Conservation (phyloP, 2,113 vertebrate genomes). For the Aptenodytes forsteri region DNA sequence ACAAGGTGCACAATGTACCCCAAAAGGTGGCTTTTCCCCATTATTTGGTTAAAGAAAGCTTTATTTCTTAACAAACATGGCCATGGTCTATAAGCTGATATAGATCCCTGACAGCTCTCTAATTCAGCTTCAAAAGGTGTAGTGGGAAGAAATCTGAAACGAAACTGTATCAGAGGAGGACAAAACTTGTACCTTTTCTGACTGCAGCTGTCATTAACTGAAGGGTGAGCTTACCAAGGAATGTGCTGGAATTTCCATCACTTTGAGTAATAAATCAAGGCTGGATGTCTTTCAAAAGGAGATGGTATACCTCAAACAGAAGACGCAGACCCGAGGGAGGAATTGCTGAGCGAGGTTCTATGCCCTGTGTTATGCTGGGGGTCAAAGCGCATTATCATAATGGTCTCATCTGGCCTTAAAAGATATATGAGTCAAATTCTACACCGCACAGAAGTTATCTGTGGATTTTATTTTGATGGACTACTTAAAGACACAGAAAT, state of each 20-base stretch:
- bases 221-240: neutral
- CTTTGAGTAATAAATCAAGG: neutral
- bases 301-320: neutral
- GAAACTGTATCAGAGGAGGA: neutral
- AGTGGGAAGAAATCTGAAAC: neutral
- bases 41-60: neutral
- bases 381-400: neutral
- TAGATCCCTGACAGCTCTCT: neutral
- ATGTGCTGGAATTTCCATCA: neutral
- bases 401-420: neutral
- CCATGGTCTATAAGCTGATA: neutral
- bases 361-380: neutral
- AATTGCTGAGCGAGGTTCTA: neutral
- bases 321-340: neutral
- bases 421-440: neutral
- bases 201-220: neutral
- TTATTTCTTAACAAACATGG: neutral
- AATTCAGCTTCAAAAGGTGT: neutral
- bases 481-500: neutral
- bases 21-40: neutral
- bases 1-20: neutral
- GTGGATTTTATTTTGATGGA: neutral
- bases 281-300: neutral
- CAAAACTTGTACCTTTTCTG: neutral
- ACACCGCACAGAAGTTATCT: neutral